phyloP scores from a whole-genome alignment of 1,140 invertebrate genomes.

The Euura saliciscinereae region DNA sequence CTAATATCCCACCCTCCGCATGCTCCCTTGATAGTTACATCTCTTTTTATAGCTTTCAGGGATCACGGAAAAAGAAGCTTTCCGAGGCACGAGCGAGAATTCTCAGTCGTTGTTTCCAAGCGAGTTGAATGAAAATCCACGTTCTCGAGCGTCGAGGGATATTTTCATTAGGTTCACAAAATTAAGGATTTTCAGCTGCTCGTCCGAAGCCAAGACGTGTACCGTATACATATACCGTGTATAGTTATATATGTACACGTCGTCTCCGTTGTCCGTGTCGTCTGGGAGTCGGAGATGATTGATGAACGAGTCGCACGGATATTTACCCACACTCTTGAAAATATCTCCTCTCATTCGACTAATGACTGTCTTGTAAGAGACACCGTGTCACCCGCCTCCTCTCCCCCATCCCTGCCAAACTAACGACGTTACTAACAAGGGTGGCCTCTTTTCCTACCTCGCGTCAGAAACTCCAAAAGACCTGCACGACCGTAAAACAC shows the following conservation, averaged over 20 bases:
- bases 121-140: too few species aligned
- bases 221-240: too few species aligned
- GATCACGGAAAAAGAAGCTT: too few species aligned
- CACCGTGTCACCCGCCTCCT: constrained; percentile 33
- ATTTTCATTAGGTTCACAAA: too few species aligned
- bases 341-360: constrained; percentile 47
- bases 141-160: too few species aligned
- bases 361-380: constrained; percentile 51
- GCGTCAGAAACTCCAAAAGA: too few species aligned
- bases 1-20: constrained; percentile 40
- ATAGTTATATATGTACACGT: neutral
- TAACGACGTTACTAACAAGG: constrained; percentile 7
- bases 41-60: neutral
- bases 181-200: too few species aligned
- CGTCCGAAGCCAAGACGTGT: too few species aligned
- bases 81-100: too few species aligned
- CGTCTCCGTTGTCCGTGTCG: neutral
- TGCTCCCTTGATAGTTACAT: neutral
- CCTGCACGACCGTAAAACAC: too few species aligned
- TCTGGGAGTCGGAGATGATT: constrained; percentile 46
- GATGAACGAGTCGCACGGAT: constrained; percentile 49
- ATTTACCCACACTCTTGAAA: constrained; percentile 46
- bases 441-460: neutral
- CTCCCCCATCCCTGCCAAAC: neutral
- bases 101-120: too few species aligned